Conservation (phyloP, 37 sponge, comb jelly and placozoan genomes). For the Spongia lamella region DNA sequence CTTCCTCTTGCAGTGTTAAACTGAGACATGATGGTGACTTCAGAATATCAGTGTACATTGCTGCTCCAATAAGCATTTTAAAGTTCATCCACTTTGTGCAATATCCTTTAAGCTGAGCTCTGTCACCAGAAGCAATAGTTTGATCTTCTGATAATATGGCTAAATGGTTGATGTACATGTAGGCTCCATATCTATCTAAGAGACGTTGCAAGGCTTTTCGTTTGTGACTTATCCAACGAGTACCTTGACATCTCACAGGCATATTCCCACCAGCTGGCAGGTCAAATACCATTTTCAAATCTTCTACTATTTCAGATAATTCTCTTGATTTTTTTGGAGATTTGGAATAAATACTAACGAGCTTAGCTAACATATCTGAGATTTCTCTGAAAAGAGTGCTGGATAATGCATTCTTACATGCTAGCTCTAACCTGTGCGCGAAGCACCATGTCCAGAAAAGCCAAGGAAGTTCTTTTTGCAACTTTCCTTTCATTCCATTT, state of each 20-base stretch:
- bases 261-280: constrained; percentile 40
- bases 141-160: constrained; percentile 15
- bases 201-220: constrained; percentile 40
- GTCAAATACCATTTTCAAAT: constrained; percentile 53
- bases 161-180: constrained; percentile 30
- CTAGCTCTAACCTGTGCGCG: constrained; percentile 54
- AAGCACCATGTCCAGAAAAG: constrained; percentile 63
- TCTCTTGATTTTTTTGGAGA: constrained; percentile 54
- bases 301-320: constrained; percentile 30
- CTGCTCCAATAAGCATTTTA: constrained; percentile 45
- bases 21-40: constrained; percentile 11
- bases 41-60: constrained; percentile 48
- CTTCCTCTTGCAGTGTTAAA: constrained; percentile 30
- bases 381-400: constrained; percentile 35
- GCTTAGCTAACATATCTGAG: constrained; percentile 53
- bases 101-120: constrained; percentile 45
- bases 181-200: constrained; percentile 48
- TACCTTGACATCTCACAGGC: constrained; percentile 47
- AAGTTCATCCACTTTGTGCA: constrained; percentile 35
- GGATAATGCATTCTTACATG: constrained; percentile 48
- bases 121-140: constrained; percentile 24
- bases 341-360: constrained; percentile 44
- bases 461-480: constrained; percentile 48
- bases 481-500: constrained; percentile 51
- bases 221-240: constrained; percentile 56